Percentiles rank a stretch among this genome's conserved stretches.
Evolutionary conservation across 2,113 vertebrate genomes (phyloP).

Genomic region (Stomatorhinus ivindoensis): DNA sequence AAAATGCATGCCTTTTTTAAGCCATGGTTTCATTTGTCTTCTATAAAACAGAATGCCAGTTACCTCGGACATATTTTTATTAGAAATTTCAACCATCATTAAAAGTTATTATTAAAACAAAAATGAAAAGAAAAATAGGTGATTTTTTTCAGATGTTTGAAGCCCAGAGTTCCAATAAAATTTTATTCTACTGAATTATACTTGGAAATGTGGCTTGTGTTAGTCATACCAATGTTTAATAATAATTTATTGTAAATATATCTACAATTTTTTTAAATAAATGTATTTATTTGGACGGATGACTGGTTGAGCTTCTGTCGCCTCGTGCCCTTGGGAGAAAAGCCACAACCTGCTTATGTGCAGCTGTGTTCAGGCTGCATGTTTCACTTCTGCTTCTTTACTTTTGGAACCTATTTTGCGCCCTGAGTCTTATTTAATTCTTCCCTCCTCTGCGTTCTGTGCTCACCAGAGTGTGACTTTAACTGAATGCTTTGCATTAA

Average conservation of each 20-base stretch:
- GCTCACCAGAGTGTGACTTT: constrained; percentile 35
- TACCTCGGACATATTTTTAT: neutral
- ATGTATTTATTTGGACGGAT: neutral
- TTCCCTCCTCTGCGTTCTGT: constrained; percentile 36
- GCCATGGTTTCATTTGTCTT: neutral
- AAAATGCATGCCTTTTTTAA: neutral
- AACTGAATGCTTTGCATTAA: constrained; percentile 13
- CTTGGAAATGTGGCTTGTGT: neutral
- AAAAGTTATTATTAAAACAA: neutral
- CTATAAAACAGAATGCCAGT: neutral
- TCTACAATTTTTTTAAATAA: neutral
- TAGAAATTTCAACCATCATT: neutral
- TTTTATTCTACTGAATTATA: neutral
- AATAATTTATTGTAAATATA: neutral
- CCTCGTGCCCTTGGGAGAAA: neutral
- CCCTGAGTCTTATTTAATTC: constrained; percentile 32
- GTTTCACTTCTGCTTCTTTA: constrained; percentile 53
- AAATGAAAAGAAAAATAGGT: neutral
- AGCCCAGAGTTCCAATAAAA: neutral
- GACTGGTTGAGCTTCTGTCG: neutral
- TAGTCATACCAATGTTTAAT: neutral
- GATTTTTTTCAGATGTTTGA: neutral
- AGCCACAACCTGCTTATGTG: neutral
- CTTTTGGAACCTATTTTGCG: constrained; percentile 25
- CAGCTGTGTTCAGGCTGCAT: neutral